Evolutionary conservation across 1,140 invertebrate species (phyloP).

Genomic region (Plutomurus gul): DNA sequence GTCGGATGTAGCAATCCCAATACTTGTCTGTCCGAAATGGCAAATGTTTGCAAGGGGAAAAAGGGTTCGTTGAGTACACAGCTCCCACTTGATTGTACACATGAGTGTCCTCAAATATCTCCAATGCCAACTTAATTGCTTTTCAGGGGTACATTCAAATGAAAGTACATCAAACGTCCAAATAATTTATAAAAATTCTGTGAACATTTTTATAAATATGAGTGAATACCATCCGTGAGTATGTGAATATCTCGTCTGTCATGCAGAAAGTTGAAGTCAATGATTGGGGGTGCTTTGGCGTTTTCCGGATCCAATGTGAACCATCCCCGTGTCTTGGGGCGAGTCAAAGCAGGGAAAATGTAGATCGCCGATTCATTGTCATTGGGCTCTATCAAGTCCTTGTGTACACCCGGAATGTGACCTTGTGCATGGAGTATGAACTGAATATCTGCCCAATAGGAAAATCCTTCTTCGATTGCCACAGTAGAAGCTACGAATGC

Average conservation of each 20-base stretch:
- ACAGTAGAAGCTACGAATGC: not conserved
- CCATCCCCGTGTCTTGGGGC: not conserved
- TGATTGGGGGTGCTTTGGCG: too few species aligned
- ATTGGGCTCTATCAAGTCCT: not conserved
- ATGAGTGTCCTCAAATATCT: not conserved
- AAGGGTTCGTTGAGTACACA: not conserved
- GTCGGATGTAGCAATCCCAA: constrained; percentile 2
- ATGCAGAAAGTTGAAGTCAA: not conserved
- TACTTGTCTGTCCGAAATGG: not conserved
- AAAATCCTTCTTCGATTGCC: not conserved
- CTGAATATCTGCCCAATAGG: not conserved
- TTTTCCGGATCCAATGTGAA: not conserved
- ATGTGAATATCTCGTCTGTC: not conserved
- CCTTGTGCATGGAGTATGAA: not conserved
- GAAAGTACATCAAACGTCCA: too few species aligned
- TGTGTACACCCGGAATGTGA: not conserved
- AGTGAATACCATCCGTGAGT: not conserved
- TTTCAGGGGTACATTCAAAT: too few species aligned
- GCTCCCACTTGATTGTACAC: not conserved
- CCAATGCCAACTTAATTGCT: not conserved
- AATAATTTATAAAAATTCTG: too few species aligned
- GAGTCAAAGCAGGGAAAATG: not conserved
- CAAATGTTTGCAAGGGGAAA: not conserved
- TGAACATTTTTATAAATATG: too few species aligned
- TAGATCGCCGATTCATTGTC: not conserved